A percentile compares a stretch with the other conserved stretches of the same genome.
phyloP scores from a whole-genome alignment of 1,140 invertebrate species.

The Arion vulgaris region DNA sequence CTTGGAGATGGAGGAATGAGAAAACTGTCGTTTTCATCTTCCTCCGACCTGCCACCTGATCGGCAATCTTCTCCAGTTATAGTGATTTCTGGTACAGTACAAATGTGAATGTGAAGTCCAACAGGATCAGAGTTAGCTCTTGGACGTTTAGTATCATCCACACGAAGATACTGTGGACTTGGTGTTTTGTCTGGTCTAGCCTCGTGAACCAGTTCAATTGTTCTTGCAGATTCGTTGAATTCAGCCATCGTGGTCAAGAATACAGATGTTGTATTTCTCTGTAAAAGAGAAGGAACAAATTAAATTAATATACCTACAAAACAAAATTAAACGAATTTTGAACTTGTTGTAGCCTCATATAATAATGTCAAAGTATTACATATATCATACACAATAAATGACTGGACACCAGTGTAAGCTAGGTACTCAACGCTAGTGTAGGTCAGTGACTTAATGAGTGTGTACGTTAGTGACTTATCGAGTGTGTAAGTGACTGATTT shows the following conservation, averaged over 20 bases:
- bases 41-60: not conserved
- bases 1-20: constrained; percentile 20
- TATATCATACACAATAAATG: too few species aligned
- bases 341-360: too few species aligned
- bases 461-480: too few species aligned
- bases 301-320: too few species aligned
- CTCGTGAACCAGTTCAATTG: not conserved
- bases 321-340: too few species aligned
- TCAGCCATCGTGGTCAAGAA: not conserved
- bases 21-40: not conserved
- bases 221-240: not conserved
- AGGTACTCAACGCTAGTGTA: too few species aligned
- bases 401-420: too few species aligned
- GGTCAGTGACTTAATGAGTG: too few species aligned
- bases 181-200: not conserved
- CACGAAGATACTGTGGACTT: constrained; percentile 6
- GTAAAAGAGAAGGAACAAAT: too few species aligned
- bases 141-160: constrained; percentile 33
- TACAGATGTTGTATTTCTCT: not conserved
- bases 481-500: too few species aligned
- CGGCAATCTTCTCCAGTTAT: constrained; percentile 22
- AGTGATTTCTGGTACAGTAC: constrained; percentile 24
- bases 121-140: constrained; percentile 34
- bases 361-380: too few species aligned
- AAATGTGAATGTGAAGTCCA: constrained; percentile 17